Base-by-base conservation (phyloP, 2,888 invertebrate species). In the Oscheius sp. region DNA sequence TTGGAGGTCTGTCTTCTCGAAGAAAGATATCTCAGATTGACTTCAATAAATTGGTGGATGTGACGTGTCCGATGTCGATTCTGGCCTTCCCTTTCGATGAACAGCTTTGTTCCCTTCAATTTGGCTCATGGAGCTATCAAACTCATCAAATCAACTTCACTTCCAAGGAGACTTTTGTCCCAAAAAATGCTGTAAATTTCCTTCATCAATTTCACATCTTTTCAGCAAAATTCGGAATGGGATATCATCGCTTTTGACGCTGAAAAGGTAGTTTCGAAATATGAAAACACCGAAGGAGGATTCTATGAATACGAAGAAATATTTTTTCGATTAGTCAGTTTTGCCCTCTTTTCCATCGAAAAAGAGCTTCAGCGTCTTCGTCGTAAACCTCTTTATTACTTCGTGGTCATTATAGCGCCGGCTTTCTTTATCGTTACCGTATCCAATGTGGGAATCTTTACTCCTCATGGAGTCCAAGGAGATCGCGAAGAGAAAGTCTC, bases 401-500 rank as follows among this genome's bases (percentile, higher is more conserved):
- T 81, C 42, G 78, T 79, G 2, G 80, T 81, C 50, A 79, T 81
- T 45, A 57, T 81, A 0, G 70, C 79, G n/a, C 80, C 80, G 3
- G 73, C 79, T 1, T 81, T 81, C 50, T 64, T 81, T 3, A 79
- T 81, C 64, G 80, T 79, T 17, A 75, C 76, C 15, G 76, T 81
- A 0, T 81, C 79, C 0, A 78, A 78, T 48, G 61, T 81, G 37
- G 80, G 80, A 53, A 63, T 81, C 2, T 81, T 81, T 71, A 81
- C 80, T 20, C 80, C 80, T 15, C 77, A 81, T 57, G 79, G 80
- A 58, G 77, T 79, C 0, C 70, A 72, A 17, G 79, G 80, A 45
- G 80, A 81, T 39, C 71, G 80, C n/a, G 77, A 81, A 52, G 80
- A 81, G 29, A 78, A 80, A 70, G 79, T 78, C 3, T 79, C 78